phyloP scores from a whole-genome alignment of 2,113 vertebrate genomes.

The Entosphenus tridentatus region DNA sequence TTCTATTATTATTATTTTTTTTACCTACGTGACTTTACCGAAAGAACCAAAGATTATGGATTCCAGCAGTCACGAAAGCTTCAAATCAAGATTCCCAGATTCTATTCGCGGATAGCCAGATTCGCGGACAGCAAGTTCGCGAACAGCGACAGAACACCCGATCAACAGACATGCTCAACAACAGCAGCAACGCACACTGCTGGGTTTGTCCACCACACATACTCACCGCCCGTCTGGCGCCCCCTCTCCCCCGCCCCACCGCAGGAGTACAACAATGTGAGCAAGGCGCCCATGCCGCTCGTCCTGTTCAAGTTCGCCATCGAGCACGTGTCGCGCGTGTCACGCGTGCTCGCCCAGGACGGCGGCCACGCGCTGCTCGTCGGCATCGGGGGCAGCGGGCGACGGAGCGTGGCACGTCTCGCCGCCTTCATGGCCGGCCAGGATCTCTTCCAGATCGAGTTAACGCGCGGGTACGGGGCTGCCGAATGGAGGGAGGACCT shows the following conservation, averaged over 20 bases:
- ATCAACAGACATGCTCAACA: too few relatives aligned
- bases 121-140: too few relatives aligned
- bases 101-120: too few relatives aligned
- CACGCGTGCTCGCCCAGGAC: slow-evolving; percentile 58
- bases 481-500: slow-evolving; percentile 57
- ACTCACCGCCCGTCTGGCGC: too few relatives aligned
- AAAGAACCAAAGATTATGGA: too few relatives aligned
- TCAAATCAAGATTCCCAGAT: too few relatives aligned
- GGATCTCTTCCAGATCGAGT: slow-evolving; percentile 55
- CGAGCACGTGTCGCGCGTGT: slow-evolving; percentile 69
- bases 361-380: slow-evolving; percentile 56
- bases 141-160: too few relatives aligned
- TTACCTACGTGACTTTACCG: too few relatives aligned
- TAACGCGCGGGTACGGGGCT: slow-evolving; percentile 43
- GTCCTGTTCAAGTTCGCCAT: slow-evolving; percentile 78
- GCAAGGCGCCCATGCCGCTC: slow-evolving; percentile 60
- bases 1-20: too few relatives aligned
- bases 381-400: slow-evolving; percentile 54
- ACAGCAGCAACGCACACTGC: too few relatives aligned
- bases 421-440: slow-evolving; percentile 48
- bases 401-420: slow-evolving; percentile 50
- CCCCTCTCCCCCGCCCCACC: background rate
- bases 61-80: too few relatives aligned
- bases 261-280: slow-evolving; percentile 46
- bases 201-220: too few relatives aligned